Percentiles rank a stretch among this genome's conserved stretches.
phyloP scores from a whole-genome alignment of 30 jellyfish, hydroid and myxozoan genomes.

The Aurelia sp. region DNA sequence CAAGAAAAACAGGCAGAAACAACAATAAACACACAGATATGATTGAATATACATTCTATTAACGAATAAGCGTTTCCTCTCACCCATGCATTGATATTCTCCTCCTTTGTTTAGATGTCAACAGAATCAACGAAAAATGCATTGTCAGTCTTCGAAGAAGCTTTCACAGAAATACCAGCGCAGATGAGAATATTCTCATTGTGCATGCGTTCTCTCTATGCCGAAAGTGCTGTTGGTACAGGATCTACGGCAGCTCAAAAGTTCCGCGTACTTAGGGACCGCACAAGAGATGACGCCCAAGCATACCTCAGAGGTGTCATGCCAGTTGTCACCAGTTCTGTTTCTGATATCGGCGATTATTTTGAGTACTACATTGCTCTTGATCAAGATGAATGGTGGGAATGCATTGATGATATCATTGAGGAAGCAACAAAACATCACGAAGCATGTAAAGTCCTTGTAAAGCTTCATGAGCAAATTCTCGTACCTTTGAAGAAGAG shows the following conservation, averaged over 20 bases:
- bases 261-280: slow-evolving; percentile 21
- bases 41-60: too few relatives aligned
- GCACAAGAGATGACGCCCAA: slow-evolving; percentile 54
- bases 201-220: slow-evolving; percentile 37
- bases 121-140: too few relatives aligned
- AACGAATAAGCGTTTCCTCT: too few relatives aligned
- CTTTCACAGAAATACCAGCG: neutral
- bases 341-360: slow-evolving; percentile 23
- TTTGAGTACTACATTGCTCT: slow-evolving; percentile 38
- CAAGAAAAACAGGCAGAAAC: too few relatives aligned
- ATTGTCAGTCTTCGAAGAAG: too few relatives aligned
- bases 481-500: slow-evolving; percentile 29
- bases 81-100: too few relatives aligned
- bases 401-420: slow-evolving; percentile 20
- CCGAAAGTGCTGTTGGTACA: slow-evolving; percentile 41
- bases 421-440: slow-evolving; percentile 33
- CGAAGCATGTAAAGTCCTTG: slow-evolving; percentile 47
- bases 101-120: too few relatives aligned
- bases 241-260: neutral
- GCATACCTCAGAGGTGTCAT: slow-evolving; percentile 40
- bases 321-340: slow-evolving; percentile 42
- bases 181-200: slow-evolving; percentile 29
- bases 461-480: slow-evolving; percentile 45
- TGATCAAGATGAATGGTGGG: slow-evolving; percentile 62
- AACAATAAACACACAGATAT: too few relatives aligned